Base-by-base conservation (phyloP, 2,113 vertebrate genomes). In the Prionailurus viverrinus region DNA sequence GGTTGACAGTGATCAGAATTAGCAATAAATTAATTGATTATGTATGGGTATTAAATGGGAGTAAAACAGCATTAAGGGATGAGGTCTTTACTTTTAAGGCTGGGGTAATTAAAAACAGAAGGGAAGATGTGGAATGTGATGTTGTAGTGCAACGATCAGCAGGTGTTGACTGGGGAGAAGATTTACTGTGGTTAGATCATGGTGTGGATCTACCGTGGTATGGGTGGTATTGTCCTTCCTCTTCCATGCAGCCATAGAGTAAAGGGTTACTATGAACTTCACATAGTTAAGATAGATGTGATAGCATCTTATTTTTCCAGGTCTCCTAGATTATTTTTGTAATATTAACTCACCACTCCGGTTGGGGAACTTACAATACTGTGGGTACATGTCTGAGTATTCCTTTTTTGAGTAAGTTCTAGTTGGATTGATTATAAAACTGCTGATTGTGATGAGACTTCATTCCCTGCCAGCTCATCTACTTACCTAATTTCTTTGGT, bases 361-460 rank as follows among this genome's bases (percentile, higher is more conserved):
- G 11, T 93, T 68, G 36, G 80, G 65, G 81, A 94, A 88, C 95
- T 97, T 21, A 33, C 91, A 78, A 48, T 85, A 88, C 5, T 15
- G 21, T 58, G 4, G 85, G 9, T 61, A 53, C 0, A 31, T 95
- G 18, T 4, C 53, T 27, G 4, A 55, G 23, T 88, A 36, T 88
- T 95, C 45, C 61, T 55, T 84, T 71, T 84, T 76, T 96, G n/a
- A 90, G 61, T 92, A 48, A 86, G 88, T 85, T 86, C 15, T 68
- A 61, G 55, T 69, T 86, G 39, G 63, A 39, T 85, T 36, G 74
- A 88, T 92, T 84, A 91, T 95, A 92, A 96, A 84, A 58, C 92
- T 94, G 63, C 29, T 96, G 7, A 10, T 39, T 83, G 36, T 87
- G 84, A 65, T 18, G 69, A 79, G 48, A 91, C 16, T 83, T 85